Evolutionary conservation across 2,888 invertebrate genomes (phyloP), one percentile per base, ranked within the genome.

Genomic region (Nowickia ferox): DNA sequence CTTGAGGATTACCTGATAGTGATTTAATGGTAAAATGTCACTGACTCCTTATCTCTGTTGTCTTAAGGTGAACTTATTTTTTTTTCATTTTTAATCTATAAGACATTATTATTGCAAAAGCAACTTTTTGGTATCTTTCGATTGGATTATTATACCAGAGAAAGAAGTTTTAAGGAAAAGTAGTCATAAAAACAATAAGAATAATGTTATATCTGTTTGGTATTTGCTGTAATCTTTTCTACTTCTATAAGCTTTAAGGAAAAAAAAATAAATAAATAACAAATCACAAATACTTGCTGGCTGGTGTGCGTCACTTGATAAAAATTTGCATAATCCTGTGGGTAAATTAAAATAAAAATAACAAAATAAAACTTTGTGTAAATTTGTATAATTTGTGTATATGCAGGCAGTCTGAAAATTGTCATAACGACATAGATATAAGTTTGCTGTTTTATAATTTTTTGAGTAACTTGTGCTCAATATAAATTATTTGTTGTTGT

Each of bases 321-420:
- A 59, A 78, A 79, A 79, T 85, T 85, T 85, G 69, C 85, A 85
- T 84, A 84, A 81, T 77, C 72, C 80, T 77, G 66, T 77, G 80
- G 77, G 72, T 68, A 77, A 84, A 81, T 85, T 82, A 78, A 85
- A 79, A 71, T 78, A 40, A 72, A 79, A 71, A 75, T 6, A 72
- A 57, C 1, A 46, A 66, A 40, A 59, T 38, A 75, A 46, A 53
- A 66, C 38, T 66, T 72, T 44, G 17, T 72, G 66, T 59, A 66
- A 66, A 61, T 53, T 66, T 66, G 53, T 55, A 74, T 9, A 57
- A 22, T 55, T 44, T 42, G 48, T 10, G 13, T 57, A 19, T 19
- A 17, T 9, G 38, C 19, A 1, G 30, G 0, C 11, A 46, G 13
- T 19, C 15, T 13, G 13, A 9, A 15, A 44, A 22, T 15, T 30